Conservation (phyloP, 2,888 invertebrate genomes). For the Chymomyza fuscimana region DNA sequence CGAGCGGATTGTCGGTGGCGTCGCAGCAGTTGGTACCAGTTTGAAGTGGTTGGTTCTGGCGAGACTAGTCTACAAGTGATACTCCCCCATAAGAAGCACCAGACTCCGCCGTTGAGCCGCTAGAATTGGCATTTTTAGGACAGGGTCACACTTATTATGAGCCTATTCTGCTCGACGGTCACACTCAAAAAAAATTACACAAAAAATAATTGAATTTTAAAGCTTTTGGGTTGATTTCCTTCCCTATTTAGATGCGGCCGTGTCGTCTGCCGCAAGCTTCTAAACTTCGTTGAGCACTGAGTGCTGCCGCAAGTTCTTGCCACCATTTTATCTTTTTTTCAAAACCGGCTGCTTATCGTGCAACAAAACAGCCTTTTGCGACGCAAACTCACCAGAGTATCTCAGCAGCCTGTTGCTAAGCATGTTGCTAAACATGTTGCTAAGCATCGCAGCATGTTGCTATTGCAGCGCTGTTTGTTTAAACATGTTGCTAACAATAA, state of each 20-base stretch:
- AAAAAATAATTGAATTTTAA: background rate
- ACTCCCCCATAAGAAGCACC: background rate
- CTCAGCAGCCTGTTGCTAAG: background rate
- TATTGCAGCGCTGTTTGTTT: too few relatives aligned
- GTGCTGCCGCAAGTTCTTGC: constrained; percentile 17
- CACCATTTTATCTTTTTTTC: constrained; percentile 23
- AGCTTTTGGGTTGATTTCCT: background rate
- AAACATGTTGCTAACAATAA: too few relatives aligned
- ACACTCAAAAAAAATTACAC: constrained; percentile 15
- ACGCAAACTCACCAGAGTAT: background rate
- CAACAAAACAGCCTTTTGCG: background rate
- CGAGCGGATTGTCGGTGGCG: background rate
- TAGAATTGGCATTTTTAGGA: constrained; percentile 47
- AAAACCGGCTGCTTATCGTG: too few relatives aligned
- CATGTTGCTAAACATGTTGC: too few relatives aligned
- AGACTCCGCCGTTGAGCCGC: background rate
- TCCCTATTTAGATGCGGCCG: constrained; percentile 27
- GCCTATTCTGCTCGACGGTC: constrained; percentile 33
- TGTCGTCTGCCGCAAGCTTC: constrained; percentile 53
- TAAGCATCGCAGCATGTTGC: too few relatives aligned
- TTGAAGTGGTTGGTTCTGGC: too few relatives aligned
- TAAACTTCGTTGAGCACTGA: constrained; percentile 57
- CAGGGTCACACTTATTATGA: constrained; percentile 50
- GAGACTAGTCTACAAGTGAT: too few relatives aligned
- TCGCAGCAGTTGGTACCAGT: background rate